These are phyloP conservation scores for Tachina lurida DNA, from an alignment of 2,888 invertebrate genomes.

Conservation along the genomic window DNA sequence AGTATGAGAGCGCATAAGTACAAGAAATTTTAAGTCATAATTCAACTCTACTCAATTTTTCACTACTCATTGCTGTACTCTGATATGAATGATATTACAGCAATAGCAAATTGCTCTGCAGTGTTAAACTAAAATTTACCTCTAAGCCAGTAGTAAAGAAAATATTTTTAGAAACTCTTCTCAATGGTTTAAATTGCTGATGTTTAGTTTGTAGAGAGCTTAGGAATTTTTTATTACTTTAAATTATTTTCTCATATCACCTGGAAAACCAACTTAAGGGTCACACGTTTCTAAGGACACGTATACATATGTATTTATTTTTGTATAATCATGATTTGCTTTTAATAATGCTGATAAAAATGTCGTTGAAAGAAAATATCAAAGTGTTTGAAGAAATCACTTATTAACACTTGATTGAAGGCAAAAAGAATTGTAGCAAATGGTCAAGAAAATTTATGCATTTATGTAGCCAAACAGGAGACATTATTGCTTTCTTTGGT, in stretches of 20 bases:
- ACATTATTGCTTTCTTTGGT: neutral
- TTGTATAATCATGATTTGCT: slow-evolving; percentile 41
- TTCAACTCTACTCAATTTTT: no score
- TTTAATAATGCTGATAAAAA: slow-evolving; percentile 45
- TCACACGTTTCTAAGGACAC: neutral
- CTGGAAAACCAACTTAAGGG: neutral
- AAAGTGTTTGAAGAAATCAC: slow-evolving; percentile 14
- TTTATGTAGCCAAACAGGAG: neutral
- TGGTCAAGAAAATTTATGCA: slow-evolving; percentile 24
- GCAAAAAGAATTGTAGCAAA: neutral
- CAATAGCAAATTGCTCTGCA: neutral
- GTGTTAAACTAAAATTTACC: neutral
- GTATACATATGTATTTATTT: neutral
- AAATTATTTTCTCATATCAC: neutral
- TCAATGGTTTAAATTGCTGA: neutral
- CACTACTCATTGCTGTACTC: no score
- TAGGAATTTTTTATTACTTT: neutral
- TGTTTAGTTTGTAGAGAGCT: neutral
- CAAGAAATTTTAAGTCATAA: no score
- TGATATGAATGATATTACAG: neutral
- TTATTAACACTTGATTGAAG: slow-evolving; percentile 62
- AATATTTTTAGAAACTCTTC: neutral
- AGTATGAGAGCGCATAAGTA: no score
- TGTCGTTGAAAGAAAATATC: slow-evolving; percentile 17
- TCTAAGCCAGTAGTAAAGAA: neutral